phyloP scores from a whole-genome alignment of 2,797 vertebrate species.

The Acanthornis magna region DNA sequence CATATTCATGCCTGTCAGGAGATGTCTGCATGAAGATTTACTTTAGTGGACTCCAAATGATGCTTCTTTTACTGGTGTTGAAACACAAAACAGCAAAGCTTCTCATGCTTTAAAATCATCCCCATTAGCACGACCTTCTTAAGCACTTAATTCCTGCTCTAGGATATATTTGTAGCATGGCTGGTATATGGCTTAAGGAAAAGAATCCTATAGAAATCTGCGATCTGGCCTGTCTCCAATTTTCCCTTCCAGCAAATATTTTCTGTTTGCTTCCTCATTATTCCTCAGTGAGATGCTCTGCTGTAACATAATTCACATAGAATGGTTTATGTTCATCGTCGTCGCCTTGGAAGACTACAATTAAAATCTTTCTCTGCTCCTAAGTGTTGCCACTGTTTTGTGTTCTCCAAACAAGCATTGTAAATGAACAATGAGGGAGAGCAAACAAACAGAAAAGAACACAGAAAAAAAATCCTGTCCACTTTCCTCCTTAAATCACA shows the following conservation, averaged over 20 bases:
- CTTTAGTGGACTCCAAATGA: neutral
- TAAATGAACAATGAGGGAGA: neutral
- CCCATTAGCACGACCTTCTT: neutral
- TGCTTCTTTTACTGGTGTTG: neutral
- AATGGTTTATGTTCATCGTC: neutral
- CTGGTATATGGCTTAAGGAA: neutral
- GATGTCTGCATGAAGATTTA: neutral
- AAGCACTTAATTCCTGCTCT: conserved; percentile 29
- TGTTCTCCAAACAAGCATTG: neutral
- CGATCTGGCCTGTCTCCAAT: neutral
- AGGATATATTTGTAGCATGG: neutral
- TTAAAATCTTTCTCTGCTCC: neutral
- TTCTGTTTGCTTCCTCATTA: conserved; percentile 17
- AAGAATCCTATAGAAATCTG: neutral
- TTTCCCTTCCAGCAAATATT: conserved; percentile 5
- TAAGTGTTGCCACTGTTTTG: neutral
- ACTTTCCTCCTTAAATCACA: conserved; percentile 9
- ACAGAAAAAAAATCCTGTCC: neutral
- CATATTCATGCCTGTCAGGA: neutral
- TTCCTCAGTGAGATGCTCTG: neutral
- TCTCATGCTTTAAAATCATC: neutral
- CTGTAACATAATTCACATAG: neutral
- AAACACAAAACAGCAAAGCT: neutral
- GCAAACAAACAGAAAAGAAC: neutral
- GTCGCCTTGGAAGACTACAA: neutral